Evolutionary conservation across 64 coral and sea anemone genomes (phyloP).

Genomic region (Actinia tenebrosa): DNA sequence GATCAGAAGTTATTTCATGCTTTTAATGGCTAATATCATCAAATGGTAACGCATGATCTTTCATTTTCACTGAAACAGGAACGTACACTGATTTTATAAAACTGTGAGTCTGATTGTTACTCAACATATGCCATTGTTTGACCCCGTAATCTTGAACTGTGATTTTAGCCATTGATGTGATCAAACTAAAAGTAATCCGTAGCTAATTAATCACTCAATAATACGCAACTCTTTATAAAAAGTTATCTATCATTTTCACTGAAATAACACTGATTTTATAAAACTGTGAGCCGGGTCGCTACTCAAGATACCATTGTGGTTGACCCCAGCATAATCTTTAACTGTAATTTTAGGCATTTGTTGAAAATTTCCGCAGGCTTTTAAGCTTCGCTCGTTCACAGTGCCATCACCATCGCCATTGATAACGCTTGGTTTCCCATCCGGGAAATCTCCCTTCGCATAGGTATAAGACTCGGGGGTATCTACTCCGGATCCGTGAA

Average conservation of each 20-base stretch:
- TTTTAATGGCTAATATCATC: too few relatives aligned
- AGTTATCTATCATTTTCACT: neutral
- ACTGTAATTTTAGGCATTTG: conserved; percentile 28
- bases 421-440: conserved; percentile 36
- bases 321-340: conserved; percentile 47
- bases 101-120: too few relatives aligned
- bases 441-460: conserved; percentile 54
- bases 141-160: too few relatives aligned
- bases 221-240: too few relatives aligned
- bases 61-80: too few relatives aligned
- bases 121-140: too few relatives aligned
- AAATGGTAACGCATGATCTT: too few relatives aligned
- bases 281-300: conserved; percentile 26
- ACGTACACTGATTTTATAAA: too few relatives aligned
- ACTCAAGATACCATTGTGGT: conserved; percentile 53
- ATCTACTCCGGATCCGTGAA: conserved; percentile 48
- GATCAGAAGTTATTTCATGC: too few relatives aligned
- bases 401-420: conserved; percentile 79
- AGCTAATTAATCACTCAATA: too few relatives aligned
- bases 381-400: conserved; percentile 60
- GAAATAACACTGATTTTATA: conserved; percentile 32
- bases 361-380: conserved; percentile 56
- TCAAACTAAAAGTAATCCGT: too few relatives aligned
- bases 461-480: conserved; percentile 50
- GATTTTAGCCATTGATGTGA: too few relatives aligned